Evolutionary conservation across 2,797 vertebrate species (phyloP), one percentile per base, ranked within the genome.

Genomic region (Takifugu rubripes): DNA sequence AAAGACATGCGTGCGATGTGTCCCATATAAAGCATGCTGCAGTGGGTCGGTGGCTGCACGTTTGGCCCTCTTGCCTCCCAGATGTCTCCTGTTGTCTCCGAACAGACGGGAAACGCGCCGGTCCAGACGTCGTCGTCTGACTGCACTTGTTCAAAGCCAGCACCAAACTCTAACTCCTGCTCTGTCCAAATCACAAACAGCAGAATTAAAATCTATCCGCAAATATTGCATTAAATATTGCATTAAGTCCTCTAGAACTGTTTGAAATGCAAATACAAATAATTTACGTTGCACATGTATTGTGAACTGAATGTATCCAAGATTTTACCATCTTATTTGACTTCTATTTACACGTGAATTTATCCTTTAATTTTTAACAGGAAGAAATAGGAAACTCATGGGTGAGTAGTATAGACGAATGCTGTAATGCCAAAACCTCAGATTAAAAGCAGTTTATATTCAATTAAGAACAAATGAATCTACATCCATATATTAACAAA

Each of bases 101-200:
- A 83, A 73, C 83, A 85, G 81, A 83, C 71, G 77, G 80, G 60
- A 65, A 75, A 72, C 73, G 74, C 14, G 55, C 49, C 11, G 46
- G 62, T 52, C 64, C 69, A 68, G 56, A 61, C 64, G 33, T 51
- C 48, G 21, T 56, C 49, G 50, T 15, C 56, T 59, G 64, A 65
- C 61, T 61, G 52, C 55, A 21, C 56, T 43, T 49, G 45, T 54
- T 63, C 49, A 55, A 25, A 55, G 27, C 64, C 24, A 43, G 40
- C 25, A 40, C 36, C 26, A 47, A 46, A 74, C 50, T 2, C 31
- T 21, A 14, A 1, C 33, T 52, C 47, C 5, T 0, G 15, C 45
- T 65, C 46, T 49, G 49, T 5, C 46, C 40, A 9, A 16, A 8
- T n/a, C 16, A 2, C 1, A n/a, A 46, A 3, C 44, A 21, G 44